Conservation (phyloP, 1,140 invertebrate genomes). For the Drosophila biarmipes region DNA sequence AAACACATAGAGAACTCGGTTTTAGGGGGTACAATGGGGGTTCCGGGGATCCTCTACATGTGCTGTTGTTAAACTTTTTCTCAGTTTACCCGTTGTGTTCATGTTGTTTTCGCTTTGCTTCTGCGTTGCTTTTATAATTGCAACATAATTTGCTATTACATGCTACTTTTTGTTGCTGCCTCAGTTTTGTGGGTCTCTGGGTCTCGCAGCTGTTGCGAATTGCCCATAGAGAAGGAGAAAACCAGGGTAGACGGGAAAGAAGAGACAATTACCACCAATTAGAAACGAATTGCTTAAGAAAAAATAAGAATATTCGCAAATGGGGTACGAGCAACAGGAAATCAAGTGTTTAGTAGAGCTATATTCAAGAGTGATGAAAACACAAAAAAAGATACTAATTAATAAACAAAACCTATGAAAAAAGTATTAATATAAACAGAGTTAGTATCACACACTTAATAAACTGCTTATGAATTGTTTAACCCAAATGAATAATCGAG, state of each 20-base stretch:
- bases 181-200: constrained; percentile 78
- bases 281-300: constrained; percentile 75
- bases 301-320: constrained; percentile 46
- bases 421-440: not conserved
- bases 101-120: constrained; percentile 60
- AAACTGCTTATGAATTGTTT: too few species aligned
- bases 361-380: not conserved
- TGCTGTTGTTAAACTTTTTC: constrained; percentile 59
- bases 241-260: constrained; percentile 9
- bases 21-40: constrained; percentile 1
- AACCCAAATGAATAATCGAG: too few species aligned
- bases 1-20: constrained; percentile 41
- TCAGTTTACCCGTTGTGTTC: constrained; percentile 41
- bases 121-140: constrained; percentile 79
- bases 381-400: not conserved
- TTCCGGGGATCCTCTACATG: constrained; percentile 36
- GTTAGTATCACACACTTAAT: not conserved
- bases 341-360: constrained; percentile 10
- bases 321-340: constrained; percentile 34
- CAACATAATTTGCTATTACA: constrained; percentile 83
- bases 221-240: constrained; percentile 25
- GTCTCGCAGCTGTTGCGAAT: constrained; percentile 72
- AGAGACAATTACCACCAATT: constrained; percentile 81
- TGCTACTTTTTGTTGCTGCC: constrained; percentile 58
- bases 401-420: too few species aligned